Percentiles rank a stretch among this genome's conserved stretches.
These are phyloP conservation scores for Homarus americanus DNA, from an alignment of 1,140 invertebrate species.

Conservation along the genomic window DNA sequence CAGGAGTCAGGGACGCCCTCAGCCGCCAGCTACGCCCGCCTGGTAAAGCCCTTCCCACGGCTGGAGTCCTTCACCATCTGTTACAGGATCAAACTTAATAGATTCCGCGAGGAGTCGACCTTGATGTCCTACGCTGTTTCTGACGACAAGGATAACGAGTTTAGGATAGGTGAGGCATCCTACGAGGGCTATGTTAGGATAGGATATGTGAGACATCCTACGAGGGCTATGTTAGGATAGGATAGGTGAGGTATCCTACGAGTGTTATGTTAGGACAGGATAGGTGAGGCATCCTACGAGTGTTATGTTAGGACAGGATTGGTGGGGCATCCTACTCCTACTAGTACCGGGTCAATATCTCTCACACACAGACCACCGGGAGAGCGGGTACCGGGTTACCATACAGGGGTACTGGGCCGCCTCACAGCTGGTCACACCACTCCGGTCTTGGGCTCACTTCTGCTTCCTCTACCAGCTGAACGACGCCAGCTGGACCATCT, in stretches of 20 bases:
- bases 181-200: too few relatives aligned
- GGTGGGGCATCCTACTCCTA: too few relatives aligned
- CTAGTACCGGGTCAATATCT: too few relatives aligned
- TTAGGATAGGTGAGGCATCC: conserved; percentile 19
- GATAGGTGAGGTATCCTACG: too few relatives aligned
- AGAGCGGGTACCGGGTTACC: conserved; percentile 54
- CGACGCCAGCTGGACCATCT: conserved; percentile 51
- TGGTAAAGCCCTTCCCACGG: conserved; percentile 7
- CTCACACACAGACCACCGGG: conserved; percentile 68
- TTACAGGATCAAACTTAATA: conserved; percentile 24
- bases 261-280: too few relatives aligned
- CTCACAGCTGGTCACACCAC: conserved; percentile 48
- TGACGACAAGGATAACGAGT: conserved; percentile 1
- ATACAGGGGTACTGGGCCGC: conserved; percentile 61
- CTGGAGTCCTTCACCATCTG: conserved; percentile 29
- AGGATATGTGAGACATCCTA: too few relatives aligned
- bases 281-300: too few relatives aligned
- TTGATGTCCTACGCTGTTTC: conserved; percentile 12
- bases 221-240: too few relatives aligned
- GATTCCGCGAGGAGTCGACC: conserved; percentile 23
- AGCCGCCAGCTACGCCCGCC: conserved; percentile 1
- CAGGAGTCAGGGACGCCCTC: conserved; percentile 21
- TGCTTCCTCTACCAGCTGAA: conserved; percentile 54
- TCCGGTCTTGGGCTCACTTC: conserved; percentile 60
- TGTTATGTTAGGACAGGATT: too few relatives aligned